Conservation (phyloP, 2,113 vertebrate genomes). For the Felis chaus region DNA sequence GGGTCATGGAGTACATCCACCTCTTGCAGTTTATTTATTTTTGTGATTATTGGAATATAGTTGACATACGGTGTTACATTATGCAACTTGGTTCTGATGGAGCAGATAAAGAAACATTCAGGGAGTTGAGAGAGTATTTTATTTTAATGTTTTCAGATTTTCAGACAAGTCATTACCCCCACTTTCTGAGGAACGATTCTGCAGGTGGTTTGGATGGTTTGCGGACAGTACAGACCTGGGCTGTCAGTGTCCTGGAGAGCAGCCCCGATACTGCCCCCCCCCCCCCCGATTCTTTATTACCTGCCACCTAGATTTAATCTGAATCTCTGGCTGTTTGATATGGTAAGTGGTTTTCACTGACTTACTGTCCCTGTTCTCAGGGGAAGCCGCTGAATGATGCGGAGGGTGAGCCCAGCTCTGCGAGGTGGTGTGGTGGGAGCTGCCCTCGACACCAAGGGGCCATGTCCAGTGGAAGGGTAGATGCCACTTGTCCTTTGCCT, state of each 20-base stretch:
- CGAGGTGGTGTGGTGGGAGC: too few species aligned
- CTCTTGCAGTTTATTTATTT: background rate
- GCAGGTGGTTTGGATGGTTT: background rate
- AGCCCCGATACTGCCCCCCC: background rate
- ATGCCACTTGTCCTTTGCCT: background rate
- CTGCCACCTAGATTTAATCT: background rate
- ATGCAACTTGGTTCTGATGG: background rate
- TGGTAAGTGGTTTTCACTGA: background rate
- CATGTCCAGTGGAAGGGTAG: accelerated
- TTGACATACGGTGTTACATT: background rate
- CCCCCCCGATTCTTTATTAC: background rate
- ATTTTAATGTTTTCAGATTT: background rate
- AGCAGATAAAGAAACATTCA: background rate
- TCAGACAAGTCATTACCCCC: background rate
- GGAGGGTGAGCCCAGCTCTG: background rate
- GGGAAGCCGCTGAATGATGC: background rate
- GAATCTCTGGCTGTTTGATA: background rate
- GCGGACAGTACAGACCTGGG: background rate
- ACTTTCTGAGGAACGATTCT: background rate
- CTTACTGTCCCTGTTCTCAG: background rate
- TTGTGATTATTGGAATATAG: too few species aligned
- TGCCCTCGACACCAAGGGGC: background rate
- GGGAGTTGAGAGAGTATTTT: background rate
- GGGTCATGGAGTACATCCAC: background rate
- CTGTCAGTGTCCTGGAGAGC: background rate